These are phyloP conservation scores for Hanleya hanleyi DNA, from an alignment of 2,888 invertebrate species.

Conservation along the genomic window DNA sequence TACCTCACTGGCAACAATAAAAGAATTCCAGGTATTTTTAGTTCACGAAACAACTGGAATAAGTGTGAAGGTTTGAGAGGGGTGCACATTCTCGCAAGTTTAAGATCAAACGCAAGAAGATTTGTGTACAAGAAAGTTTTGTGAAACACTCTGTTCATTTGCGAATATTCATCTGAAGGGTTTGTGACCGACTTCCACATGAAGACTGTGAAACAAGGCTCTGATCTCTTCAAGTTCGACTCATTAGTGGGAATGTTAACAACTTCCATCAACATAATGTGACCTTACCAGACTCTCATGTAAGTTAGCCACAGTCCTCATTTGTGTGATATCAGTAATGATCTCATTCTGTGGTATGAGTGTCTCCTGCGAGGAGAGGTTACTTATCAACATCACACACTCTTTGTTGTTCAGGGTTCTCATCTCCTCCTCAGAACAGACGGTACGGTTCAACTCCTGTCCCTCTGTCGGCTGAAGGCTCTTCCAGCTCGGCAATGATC, in stretches of 20 bases:
- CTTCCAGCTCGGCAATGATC: constrained; percentile 80
- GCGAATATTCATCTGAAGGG: no score
- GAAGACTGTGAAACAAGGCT: not conserved
- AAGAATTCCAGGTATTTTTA: no score
- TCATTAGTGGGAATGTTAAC: not conserved
- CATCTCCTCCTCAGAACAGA: constrained; percentile 85
- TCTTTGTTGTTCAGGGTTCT: constrained; percentile 88
- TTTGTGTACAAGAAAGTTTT: no score
- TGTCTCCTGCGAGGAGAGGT: constrained; percentile 84
- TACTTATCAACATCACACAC: constrained; percentile 93
- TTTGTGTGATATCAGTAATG: constrained; percentile 85
- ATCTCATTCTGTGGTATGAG: constrained; percentile 89
- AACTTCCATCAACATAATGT: not conserved
- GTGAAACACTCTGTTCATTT: no score
- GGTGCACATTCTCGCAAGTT: no score
- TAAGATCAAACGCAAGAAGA: no score
- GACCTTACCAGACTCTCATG: constrained; percentile 91
- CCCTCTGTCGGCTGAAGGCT: constrained; percentile 67
- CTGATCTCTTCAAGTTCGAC: not conserved
- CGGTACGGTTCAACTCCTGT: constrained; percentile 58
- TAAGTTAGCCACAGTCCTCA: constrained; percentile 89
- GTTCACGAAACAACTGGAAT: no score
- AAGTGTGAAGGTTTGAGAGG: no score
- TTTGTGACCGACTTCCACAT: no score
- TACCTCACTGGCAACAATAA: no score